phyloP scores from a whole-genome alignment of 2,797 vertebrate species.

The Notoglanidium macrostoma region DNA sequence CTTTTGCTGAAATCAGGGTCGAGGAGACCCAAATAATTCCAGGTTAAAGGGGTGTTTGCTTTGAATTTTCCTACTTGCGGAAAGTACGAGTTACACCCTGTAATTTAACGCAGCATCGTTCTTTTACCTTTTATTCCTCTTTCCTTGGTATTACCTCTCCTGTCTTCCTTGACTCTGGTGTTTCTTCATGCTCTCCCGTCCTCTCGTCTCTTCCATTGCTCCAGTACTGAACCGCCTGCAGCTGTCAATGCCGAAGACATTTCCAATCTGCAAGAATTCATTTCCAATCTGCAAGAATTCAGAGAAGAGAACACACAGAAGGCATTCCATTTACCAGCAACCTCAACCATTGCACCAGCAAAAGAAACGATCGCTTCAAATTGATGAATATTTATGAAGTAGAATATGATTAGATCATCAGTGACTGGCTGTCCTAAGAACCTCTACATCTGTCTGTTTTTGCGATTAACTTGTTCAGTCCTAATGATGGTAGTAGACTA shows the following conservation, averaged over 20 bases:
- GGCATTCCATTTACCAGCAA: constrained; percentile 31
- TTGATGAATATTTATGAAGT: constrained; percentile 57
- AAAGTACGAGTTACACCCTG: neutral
- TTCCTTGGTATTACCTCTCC: constrained; percentile 28
- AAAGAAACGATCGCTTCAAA: constrained; percentile 18
- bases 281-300: constrained; percentile 35
- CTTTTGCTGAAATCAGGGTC: neutral
- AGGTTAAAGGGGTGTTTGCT: neutral
- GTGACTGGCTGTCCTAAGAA: constrained; percentile 59
- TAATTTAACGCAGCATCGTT: neutral
- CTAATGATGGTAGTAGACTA: constrained; percentile 40
- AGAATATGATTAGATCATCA: constrained; percentile 33
- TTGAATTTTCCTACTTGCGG: neutral
- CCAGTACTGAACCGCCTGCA: constrained; percentile 28
- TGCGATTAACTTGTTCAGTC: constrained; percentile 46
- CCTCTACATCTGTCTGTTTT: constrained; percentile 51
- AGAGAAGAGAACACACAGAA: constrained; percentile 25
- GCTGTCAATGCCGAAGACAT: constrained; percentile 9
- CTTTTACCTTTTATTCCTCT: constrained; percentile 30
- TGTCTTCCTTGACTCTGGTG: constrained; percentile 36
- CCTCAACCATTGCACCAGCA: constrained; percentile 20
- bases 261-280: constrained; percentile 31
- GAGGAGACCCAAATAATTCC: neutral
- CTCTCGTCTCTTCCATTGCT: constrained; percentile 27
- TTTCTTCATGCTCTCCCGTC: constrained; percentile 7